Percentiles rank a stretch among this genome's conserved stretches.
These are phyloP conservation scores for Eupithecia tripunctaria DNA, from an alignment of 2,888 invertebrate genomes.

Conservation along the genomic window DNA sequence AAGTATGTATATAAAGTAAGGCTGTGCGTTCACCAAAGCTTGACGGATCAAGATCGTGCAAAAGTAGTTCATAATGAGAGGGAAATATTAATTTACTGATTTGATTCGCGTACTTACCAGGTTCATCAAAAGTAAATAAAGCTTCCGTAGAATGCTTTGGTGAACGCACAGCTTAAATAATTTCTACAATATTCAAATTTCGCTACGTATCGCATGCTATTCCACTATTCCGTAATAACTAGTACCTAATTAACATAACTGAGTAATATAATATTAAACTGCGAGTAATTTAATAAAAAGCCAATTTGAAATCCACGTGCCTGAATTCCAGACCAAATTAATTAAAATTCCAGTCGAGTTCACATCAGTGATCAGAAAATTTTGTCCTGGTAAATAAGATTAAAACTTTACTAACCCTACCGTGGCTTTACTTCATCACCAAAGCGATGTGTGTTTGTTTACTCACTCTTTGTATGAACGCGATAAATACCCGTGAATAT, in stretches of 20 bases:
- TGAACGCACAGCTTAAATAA: constrained; percentile 7
- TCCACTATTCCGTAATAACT: constrained; percentile 16
- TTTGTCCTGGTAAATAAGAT: not conserved
- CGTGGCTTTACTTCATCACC: not conserved
- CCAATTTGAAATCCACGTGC: constrained; percentile 13
- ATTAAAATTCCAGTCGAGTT: constrained; percentile 27
- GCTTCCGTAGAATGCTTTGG: not conserved
- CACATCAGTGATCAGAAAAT: not conserved
- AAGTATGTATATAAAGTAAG: not conserved
- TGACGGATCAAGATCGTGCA: not conserved
- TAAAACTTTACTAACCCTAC: not conserved
- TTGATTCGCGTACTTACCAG: not conserved
- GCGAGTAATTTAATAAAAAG: constrained; percentile 10
- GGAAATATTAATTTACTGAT: constrained; percentile 1
- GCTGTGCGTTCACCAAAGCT: constrained; percentile 24
- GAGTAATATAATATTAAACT: not conserved
- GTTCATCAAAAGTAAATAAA: not conserved
- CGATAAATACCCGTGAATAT: not conserved
- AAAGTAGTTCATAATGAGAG: not conserved
- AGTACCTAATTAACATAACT: constrained; percentile 13
- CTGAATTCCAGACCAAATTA: constrained; percentile 6
- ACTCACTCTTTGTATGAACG: too few species aligned
- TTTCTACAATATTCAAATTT: constrained; percentile 12
- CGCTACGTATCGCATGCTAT: constrained; percentile 34
- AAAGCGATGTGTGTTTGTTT: not conserved